These are phyloP conservation scores for Leptopilina syphax DNA, from an alignment of 2,888 invertebrate genomes.

Conservation along the genomic window DNA sequence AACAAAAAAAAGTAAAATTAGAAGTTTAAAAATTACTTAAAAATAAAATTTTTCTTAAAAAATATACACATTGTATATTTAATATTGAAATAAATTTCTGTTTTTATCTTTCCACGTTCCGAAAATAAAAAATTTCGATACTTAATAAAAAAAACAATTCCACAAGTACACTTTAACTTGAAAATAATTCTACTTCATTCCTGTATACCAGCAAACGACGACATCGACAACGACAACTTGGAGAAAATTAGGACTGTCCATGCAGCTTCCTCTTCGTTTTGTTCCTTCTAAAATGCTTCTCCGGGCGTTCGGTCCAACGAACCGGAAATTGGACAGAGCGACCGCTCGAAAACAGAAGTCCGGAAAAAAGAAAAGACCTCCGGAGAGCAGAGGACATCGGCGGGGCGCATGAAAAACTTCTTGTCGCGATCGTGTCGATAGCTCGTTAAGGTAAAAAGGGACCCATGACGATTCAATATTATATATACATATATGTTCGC, in stretches of 20 bases:
- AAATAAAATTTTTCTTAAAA: neutral
- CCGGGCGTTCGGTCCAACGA: slow-evolving; percentile 56
- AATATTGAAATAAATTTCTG: no score
- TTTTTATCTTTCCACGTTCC: no score
- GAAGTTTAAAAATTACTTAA: no score
- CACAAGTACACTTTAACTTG: no score
- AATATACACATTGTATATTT: no score
- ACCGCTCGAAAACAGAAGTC: slow-evolving; percentile 57
- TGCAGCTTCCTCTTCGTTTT: slow-evolving; percentile 26
- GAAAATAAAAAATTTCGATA: no score
- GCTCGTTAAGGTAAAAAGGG: slow-evolving; percentile 48
- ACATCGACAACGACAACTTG: neutral
- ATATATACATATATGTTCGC: neutral
- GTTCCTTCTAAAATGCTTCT: slow-evolving; percentile 45
- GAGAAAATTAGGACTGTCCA: slow-evolving; percentile 39
- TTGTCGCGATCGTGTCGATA: slow-evolving; percentile 51
- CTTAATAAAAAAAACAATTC: no score
- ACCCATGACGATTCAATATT: slow-evolving; percentile 10
- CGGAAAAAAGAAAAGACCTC: slow-evolving; percentile 56
- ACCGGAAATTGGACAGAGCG: slow-evolving; percentile 61
- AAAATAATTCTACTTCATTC: no score
- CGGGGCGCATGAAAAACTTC: slow-evolving; percentile 47
- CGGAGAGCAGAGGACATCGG: slow-evolving; percentile 42
- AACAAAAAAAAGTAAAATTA: no score
- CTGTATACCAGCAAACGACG: no score